Evolutionary conservation across 2,797 vertebrate species (phyloP).

Genomic region (Danio aesculapii): DNA sequence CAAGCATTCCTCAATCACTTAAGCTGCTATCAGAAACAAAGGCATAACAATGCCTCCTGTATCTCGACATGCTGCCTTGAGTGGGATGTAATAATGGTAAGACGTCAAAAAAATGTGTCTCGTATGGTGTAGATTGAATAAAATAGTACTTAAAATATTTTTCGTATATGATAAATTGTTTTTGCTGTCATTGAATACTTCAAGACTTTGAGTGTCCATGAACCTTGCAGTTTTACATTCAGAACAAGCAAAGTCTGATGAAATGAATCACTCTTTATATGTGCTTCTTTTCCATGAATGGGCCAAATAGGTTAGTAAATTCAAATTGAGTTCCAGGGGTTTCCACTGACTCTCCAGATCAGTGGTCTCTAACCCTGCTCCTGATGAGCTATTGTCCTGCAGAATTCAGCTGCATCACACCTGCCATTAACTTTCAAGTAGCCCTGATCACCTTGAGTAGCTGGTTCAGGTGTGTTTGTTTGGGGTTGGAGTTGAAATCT

Average conservation of each 20-base stretch:
- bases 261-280: not conserved
- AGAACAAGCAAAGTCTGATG: not conserved
- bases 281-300: not conserved
- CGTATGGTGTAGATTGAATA: not conserved
- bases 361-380: too few species aligned
- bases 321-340: not conserved
- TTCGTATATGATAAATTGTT: not conserved
- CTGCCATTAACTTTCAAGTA: too few species aligned
- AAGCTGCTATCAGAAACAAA: constrained; percentile 44
- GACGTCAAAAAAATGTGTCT: constrained; percentile 5
- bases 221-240: not conserved
- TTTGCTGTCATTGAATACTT: not conserved
- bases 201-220: not conserved
- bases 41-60: not conserved
- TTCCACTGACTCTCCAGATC: not conserved
- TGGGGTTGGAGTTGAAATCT: too few species aligned
- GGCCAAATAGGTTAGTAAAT: not conserved
- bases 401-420: too few species aligned
- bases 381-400: too few species aligned
- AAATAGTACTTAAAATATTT: constrained; percentile 18
- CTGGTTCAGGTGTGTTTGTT: too few species aligned
- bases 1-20: constrained; percentile 23
- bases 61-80: not conserved
- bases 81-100: constrained; percentile 1
- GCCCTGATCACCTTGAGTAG: too few species aligned